Conservation (phyloP, 2,888 invertebrate genomes). For the Apeira syringaria region DNA sequence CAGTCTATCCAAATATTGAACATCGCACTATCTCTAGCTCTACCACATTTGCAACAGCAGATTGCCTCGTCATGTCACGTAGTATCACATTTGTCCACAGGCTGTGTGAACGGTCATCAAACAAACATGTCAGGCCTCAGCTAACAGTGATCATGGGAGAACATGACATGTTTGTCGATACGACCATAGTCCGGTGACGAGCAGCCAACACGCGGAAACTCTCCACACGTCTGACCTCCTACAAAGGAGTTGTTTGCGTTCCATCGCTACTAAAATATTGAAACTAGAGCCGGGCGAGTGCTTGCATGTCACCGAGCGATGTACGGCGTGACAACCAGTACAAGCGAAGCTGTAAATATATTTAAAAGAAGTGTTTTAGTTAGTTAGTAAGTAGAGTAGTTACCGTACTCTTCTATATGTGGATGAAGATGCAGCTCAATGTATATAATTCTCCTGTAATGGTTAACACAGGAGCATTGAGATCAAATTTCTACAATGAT, state of each 20-base stretch:
- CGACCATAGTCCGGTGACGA: conserved; percentile 61
- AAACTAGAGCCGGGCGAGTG: conserved; percentile 69
- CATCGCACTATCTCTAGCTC: too few relatives aligned
- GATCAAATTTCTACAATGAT: too few relatives aligned
- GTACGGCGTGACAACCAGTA: conserved; percentile 37
- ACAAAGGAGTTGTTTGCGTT: conserved; percentile 79
- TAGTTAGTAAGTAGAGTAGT: too few relatives aligned
- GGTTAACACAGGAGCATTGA: too few relatives aligned
- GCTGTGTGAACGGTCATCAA: conserved; percentile 25
- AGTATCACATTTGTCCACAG: conserved; percentile 8
- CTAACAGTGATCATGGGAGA: conserved; percentile 74
- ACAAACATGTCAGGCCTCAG: conserved; percentile 56
- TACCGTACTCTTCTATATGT: too few relatives aligned
- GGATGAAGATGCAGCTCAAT: too few relatives aligned
- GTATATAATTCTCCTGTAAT: too few relatives aligned
- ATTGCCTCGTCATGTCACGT: conserved; percentile 13
- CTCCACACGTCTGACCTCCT: conserved; percentile 70
- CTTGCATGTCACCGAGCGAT: conserved; percentile 54
- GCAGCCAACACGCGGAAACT: conserved; percentile 76
- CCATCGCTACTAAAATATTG: conserved; percentile 82
- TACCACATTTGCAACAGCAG: conserved; percentile 4
- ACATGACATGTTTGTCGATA: conserved; percentile 74
- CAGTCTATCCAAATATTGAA: too few relatives aligned
- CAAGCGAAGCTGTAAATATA: neutral
- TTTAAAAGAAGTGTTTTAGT: too few relatives aligned